Evolutionary conservation across 2,113 vertebrate species (phyloP).

Genomic region (Oxyruncus cristatus): DNA sequence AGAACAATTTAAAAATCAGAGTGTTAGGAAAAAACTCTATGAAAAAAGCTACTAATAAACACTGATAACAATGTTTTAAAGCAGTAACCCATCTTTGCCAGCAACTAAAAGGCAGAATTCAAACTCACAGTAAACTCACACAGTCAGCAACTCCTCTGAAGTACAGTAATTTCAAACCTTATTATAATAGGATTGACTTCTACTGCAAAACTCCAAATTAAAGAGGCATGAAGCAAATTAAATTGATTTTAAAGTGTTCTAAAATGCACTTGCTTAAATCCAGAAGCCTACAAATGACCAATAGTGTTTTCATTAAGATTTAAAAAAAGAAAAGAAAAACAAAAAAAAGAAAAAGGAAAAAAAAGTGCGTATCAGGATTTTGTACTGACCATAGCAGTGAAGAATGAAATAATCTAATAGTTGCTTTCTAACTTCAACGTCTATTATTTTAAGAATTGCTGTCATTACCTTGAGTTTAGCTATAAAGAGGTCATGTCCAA

Average conservation of each 20-base stretch:
- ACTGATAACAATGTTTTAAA: neutral
- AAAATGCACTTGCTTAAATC: neutral
- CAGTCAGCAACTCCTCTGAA: neutral
- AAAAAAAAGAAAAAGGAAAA: no score
- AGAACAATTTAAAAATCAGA: neutral
- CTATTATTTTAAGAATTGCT: neutral
- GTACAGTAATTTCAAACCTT: neutral
- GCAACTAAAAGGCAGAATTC: neutral
- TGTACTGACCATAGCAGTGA: neutral
- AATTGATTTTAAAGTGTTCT: neutral
- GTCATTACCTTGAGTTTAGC: neutral
- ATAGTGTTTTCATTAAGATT: neutral
- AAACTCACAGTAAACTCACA: neutral
- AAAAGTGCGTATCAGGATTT: neutral
- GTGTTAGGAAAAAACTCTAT: neutral
- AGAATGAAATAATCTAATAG: neutral
- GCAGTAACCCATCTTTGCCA: neutral
- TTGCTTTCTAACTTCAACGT: neutral
- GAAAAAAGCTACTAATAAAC: neutral
- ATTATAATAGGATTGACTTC: neutral
- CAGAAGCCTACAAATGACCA: neutral
- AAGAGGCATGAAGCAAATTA: neutral
- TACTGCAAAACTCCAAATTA: neutral
- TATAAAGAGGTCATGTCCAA: neutral
- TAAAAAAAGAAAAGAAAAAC: neutral